These are phyloP conservation scores for Haliaeetus leucogaster DNA, from an alignment of 2,113 vertebrate genomes.

Conservation along the genomic window DNA sequence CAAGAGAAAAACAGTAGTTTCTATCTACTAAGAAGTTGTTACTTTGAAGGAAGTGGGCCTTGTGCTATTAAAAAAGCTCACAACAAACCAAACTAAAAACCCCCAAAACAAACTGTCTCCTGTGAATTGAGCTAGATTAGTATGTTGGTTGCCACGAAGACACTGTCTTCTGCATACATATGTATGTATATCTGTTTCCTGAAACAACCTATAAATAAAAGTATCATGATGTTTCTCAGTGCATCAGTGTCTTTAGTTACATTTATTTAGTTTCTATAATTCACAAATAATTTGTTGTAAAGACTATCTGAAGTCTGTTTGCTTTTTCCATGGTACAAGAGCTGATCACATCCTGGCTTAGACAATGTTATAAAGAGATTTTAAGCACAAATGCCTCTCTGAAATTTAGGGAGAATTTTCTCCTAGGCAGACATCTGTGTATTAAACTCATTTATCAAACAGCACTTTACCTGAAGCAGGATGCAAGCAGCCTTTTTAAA, in stretches of 20 bases:
- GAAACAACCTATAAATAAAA: neutral
- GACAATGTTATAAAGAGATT: neutral
- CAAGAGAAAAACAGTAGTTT: neutral
- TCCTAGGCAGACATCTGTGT: neutral
- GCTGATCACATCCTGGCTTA: neutral
- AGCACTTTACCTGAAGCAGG: neutral
- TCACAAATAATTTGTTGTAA: neutral
- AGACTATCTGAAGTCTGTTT: neutral
- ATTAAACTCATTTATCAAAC: slow-evolving; percentile 30
- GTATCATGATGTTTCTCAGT: neutral
- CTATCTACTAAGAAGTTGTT: neutral
- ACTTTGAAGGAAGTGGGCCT: neutral
- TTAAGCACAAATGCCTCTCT: neutral
- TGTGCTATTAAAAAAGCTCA: neutral
- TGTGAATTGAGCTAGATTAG: neutral
- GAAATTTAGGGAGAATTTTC: neutral
- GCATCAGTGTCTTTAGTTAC: neutral
- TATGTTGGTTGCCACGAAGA: neutral
- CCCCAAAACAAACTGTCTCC: neutral
- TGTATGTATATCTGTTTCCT: neutral
- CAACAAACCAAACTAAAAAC: neutral
- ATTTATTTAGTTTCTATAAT: neutral
- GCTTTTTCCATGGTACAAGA: neutral
- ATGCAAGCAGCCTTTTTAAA: neutral
- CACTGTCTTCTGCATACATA: neutral